A percentile compares a stretch with the other conserved stretches of the same genome.
phyloP scores from a whole-genome alignment of 2,888 invertebrate species.

The Agonum fuliginosum region DNA sequence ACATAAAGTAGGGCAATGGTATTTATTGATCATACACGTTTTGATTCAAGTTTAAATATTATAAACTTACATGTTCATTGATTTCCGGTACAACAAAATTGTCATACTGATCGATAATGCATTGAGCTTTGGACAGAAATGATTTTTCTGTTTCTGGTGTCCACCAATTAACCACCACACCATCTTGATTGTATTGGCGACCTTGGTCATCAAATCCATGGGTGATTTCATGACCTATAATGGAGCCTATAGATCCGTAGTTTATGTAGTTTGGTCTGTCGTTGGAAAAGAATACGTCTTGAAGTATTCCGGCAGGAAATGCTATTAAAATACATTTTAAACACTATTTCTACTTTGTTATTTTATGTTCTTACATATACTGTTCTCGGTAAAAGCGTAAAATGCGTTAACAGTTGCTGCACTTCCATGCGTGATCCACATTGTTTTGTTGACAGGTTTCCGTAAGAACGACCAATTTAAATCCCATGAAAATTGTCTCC shows the following conservation, averaged over 20 bases:
- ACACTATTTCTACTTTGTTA: too few relatives aligned
- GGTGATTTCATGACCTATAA: slow-evolving; percentile 94
- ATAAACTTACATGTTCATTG: slow-evolving; percentile 63
- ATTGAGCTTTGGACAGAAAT: slow-evolving; percentile 80
- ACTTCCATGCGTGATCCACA: slow-evolving; percentile 89
- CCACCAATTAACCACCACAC: slow-evolving; percentile 93
- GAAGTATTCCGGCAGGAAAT: slow-evolving; percentile 94
- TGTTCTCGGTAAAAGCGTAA: slow-evolving; percentile 90
- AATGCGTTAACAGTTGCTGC: slow-evolving; percentile 91
- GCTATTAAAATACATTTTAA: slow-evolving; percentile 75
- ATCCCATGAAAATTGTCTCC: slow-evolving; percentile 87
- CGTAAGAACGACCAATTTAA: slow-evolving; percentile 86
- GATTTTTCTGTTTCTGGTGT: slow-evolving; percentile 86
- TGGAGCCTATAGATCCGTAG: slow-evolving; percentile 92
- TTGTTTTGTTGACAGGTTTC: slow-evolving; percentile 88
- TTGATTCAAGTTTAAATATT: not conserved
- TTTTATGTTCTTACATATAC: slow-evolving; percentile 87
- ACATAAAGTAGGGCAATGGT: not conserved
- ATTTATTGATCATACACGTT: not conserved
- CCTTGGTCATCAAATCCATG: slow-evolving; percentile 94
- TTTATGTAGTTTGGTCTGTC: slow-evolving; percentile 94
- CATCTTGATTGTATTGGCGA: slow-evolving; percentile 92
- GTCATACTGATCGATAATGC: slow-evolving; percentile 93
- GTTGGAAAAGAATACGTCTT: slow-evolving; percentile 93
- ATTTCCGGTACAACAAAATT: slow-evolving; percentile 90